Evolutionary conservation across 2,113 vertebrate genomes (phyloP), one percentile per base, ranked within the genome.

Genomic region (Vidua macroura): DNA sequence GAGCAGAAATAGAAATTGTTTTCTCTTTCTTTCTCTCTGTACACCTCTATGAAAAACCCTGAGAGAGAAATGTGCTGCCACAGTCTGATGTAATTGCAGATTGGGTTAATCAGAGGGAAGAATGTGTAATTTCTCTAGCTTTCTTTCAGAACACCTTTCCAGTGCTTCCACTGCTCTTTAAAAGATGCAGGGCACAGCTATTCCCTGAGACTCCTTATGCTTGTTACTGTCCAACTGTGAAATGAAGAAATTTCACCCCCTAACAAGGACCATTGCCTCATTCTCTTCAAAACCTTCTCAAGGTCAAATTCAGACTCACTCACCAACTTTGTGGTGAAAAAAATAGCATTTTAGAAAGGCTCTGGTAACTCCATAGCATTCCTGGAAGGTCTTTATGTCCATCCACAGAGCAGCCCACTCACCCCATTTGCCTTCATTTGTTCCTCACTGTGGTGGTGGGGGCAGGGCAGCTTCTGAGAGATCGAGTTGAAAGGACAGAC

Each of bases 401-500:
- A 44, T 33, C n/a, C 79, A 56, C 44, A 35, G 43, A 80, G 84
- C 0, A 2, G 10, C n/a, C 27, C 22, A 9, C 30, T 73, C 15
- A 3, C 27, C 21, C 62, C 23, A 17, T 30, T 37, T n/a, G 30
- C 73, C 51, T 48, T 62, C 16, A 27, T 19, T n/a, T 81, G 30
- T 39, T 46, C 48, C 56, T 12, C 25, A 5, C 27, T 7, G 0
- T 2, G 14, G 13, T 2, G 15, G 9, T 10, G 30, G 17, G 28
- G 39, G 33, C 48, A 21, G 3, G 28, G 62, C 2, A 2, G 31
- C 68, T 58, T 11, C 12, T 1, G 2, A 28, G 55, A 74, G 39
- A 51, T 4, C 31, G 39, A 60, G 59, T 17, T 27, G 43, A 82
- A 49, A 39, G 10, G 11, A 72, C 56, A 83, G 70, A 82, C 13